phyloP scores from a whole-genome alignment of 2,888 invertebrate genomes.

The Thymelicus lineola region DNA sequence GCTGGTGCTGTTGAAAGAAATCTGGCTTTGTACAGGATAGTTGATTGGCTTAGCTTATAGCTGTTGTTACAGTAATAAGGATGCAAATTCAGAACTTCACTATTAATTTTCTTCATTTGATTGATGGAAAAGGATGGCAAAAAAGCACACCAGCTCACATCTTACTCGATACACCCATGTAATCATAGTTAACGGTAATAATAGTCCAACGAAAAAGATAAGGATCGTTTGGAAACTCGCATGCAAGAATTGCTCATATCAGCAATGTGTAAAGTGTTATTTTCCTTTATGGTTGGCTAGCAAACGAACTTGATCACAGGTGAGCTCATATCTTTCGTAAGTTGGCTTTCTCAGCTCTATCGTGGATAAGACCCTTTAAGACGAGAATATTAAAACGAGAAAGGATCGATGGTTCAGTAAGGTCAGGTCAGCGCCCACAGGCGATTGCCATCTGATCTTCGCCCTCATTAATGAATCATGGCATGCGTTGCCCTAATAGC shows the following conservation, averaged over 20 bases:
- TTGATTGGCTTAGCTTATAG: not conserved
- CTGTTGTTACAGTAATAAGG: not conserved
- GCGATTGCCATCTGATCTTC: constrained; percentile 33
- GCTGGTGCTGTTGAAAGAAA: not conserved
- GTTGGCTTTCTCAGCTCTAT: not conserved
- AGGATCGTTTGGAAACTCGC: too few species aligned
- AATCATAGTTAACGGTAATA: not conserved
- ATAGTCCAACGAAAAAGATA: not conserved
- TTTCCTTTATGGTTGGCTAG: not conserved
- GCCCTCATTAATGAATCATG: constrained; percentile 31
- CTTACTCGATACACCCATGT: not conserved
- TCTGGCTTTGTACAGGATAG: not conserved
- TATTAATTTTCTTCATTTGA: not conserved
- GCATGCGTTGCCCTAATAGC: constrained; percentile 26
- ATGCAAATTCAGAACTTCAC: not conserved
- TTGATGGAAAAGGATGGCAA: not conserved
- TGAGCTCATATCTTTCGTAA: not conserved
- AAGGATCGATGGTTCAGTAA: constrained; percentile 29
- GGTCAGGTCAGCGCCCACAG: constrained; percentile 23
- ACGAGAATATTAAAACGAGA: constrained; percentile 25
- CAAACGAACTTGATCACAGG: not conserved
- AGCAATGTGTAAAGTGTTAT: not conserved
- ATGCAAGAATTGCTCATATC: not conserved
- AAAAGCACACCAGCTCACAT: not conserved
- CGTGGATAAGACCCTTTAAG: constrained; percentile 13